A percentile compares a stretch with the other conserved stretches of the same genome.
Conservation (phyloP, 2,797 vertebrate genomes). For the Buceros bicornis region DNA sequence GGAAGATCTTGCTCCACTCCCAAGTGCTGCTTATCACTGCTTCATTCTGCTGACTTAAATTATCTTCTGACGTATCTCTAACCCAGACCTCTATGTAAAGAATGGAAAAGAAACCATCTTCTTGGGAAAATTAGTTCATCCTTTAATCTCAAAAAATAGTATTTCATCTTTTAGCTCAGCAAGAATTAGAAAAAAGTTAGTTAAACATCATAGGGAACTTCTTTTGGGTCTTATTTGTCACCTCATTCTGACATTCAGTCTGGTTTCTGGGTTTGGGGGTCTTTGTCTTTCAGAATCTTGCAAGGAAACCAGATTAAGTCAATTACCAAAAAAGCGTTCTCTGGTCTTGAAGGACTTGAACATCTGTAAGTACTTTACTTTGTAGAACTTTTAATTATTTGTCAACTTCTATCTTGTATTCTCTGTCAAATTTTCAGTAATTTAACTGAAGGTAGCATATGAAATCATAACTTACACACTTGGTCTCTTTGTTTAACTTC, state of each 20-base stretch:
- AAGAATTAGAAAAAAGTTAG: not conserved
- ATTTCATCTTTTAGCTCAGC: not conserved
- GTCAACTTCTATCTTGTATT: not conserved
- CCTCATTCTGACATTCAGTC: not conserved
- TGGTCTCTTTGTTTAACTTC: slow-evolving; percentile 45
- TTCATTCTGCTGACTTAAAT: not conserved
- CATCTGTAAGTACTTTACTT: slow-evolving; percentile 88
- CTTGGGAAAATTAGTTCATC: not conserved
- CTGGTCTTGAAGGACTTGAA: slow-evolving; percentile 89
- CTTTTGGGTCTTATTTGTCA: not conserved
- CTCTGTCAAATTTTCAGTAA: not conserved
- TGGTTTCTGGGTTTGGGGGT: not conserved
- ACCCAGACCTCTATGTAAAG: not conserved
- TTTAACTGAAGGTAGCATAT: not conserved
- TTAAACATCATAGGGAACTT: not conserved
- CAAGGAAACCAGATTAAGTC: slow-evolving; percentile 95
- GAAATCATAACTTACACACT: not conserved
- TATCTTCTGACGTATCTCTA: not conserved
- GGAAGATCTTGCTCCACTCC: not conserved
- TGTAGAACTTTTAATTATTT: not conserved
- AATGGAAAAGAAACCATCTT: not conserved
- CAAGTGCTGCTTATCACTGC: not conserved
- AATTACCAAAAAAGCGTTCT: slow-evolving; percentile 91
- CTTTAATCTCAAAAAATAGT: not conserved
- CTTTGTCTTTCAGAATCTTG: slow-evolving; percentile 85